Conservation (phyloP, 2,888 invertebrate species). For the Helobdella robusta region DNA sequence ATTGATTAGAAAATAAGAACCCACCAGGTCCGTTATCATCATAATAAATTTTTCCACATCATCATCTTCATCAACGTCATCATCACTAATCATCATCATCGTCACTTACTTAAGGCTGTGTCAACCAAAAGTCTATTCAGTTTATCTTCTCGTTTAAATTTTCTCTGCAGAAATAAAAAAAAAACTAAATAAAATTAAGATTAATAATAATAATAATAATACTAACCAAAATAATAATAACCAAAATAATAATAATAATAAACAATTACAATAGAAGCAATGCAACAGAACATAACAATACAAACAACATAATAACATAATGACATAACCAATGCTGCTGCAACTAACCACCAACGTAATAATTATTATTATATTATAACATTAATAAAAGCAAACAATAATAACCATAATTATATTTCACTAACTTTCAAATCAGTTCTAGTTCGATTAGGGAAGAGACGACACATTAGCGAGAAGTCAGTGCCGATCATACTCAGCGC, state of each 20-base stretch:
- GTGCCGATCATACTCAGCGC: conserved; percentile 80
- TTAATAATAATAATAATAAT: not conserved
- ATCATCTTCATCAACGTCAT: no score
- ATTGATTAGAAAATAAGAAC: no score
- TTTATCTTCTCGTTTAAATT: conserved; percentile 81
- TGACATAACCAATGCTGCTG: not conserved
- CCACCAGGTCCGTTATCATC: no score
- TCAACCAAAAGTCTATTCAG: conserved; percentile 49
- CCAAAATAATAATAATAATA: not conserved
- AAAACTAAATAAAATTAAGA: not conserved
- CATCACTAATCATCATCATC: no score
- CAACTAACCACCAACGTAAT: no score
- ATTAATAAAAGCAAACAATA: no score
- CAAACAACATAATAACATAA: not conserved
- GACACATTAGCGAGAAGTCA: conserved; percentile 80
- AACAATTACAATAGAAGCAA: not conserved
- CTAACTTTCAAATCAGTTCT: conserved; percentile 67
- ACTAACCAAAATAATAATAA: not conserved
- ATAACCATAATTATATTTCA: no score
- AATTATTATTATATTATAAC: no score
- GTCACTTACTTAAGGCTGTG: conserved; percentile 50
- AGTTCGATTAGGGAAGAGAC: conserved; percentile 65
- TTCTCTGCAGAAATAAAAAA: conserved; percentile 51
- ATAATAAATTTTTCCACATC: no score
- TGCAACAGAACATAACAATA: no score